Evolutionary conservation across 2,797 vertebrate species (phyloP), one percentile per base, ranked within the genome.

Genomic region (Cetoscarus ocellatus): DNA sequence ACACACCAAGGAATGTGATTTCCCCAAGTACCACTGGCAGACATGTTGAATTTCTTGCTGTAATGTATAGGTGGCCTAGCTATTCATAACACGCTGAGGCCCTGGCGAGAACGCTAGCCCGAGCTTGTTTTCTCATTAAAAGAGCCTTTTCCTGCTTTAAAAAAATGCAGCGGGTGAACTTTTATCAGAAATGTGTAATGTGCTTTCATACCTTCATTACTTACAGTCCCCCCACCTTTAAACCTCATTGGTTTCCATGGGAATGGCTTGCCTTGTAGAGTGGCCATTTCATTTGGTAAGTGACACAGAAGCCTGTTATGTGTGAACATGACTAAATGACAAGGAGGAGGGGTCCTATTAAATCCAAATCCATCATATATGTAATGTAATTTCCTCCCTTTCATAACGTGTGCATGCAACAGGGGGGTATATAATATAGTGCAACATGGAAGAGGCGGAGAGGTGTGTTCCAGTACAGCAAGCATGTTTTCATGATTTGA

Each of bases 1-100:
- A 90, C 93, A 93, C 92, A 92, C 91, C 91, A 91, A 93, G 86
- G 87, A 90, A 88, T 92, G 90, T 94, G 93, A 94, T 95, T 94
- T 95, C 94, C 94, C 94, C 92, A 92, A 93, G 91, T 91, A 90
- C 91, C 87, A 80, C 87, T 92, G 85, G 91, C 91, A 92, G 91
- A 93, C 87, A 91, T 92, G 90, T 92, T 92, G 88, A 91, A 91
- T 92, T 91, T 89, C 83, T 88, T 38, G 75, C 87, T 63, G 87
- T 90, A 91, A 92, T 86, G 91, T 91, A 92, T 89, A 89, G 90
- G 84, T 84, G 74, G 74, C 86, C 71, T 13, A 88, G 87, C 90
- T 91, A 92, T 91, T 91, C 91, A 91, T 92, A 92, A 90, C 87
- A 81, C 56, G 59, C 67, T 63, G 34, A 75, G 85, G 83, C 84